Evolutionary conservation across 2,888 invertebrate genomes (phyloP).

Genomic region (Ptilodon capucinus): DNA sequence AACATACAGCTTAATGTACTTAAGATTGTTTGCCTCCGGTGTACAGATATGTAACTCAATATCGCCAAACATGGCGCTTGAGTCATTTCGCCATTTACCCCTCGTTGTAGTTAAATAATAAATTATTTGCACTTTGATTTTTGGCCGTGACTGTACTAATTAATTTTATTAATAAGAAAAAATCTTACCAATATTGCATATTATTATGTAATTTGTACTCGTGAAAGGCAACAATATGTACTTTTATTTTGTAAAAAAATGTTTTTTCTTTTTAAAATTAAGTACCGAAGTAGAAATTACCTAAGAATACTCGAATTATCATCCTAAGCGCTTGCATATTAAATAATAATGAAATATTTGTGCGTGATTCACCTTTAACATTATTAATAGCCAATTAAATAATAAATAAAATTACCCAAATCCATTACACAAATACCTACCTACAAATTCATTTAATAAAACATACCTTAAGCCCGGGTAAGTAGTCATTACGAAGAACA

Average conservation of each 20-base stretch:
- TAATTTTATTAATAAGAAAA: too few species aligned
- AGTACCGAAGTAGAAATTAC: too few species aligned
- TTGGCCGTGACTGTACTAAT: constrained; percentile 28
- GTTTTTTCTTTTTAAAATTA: too few species aligned
- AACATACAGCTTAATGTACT: too few species aligned
- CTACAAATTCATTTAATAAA: constrained; percentile 32
- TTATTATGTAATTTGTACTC: constrained; percentile 52
- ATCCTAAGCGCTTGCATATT: not conserved
- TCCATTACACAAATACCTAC: constrained; percentile 25
- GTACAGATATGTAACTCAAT: too few species aligned
- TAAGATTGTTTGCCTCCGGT: too few species aligned
- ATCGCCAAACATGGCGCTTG: too few species aligned
- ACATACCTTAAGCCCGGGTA: too few species aligned
- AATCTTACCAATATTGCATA: constrained; percentile 33
- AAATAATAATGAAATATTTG: not conserved
- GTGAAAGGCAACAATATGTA: constrained; percentile 43
- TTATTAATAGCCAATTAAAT: not conserved
- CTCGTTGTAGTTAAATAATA: too few species aligned
- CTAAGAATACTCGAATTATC: not conserved
- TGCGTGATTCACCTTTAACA: not conserved
- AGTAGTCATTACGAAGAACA: too few species aligned
- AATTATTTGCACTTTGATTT: constrained; percentile 15
- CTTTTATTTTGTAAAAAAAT: too few species aligned
- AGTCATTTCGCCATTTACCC: too few species aligned
- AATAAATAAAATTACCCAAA: constrained; percentile 12